These are phyloP conservation scores for Parotocinclus haroldoi DNA, from an alignment of 2,797 vertebrate species.

Conservation along the genomic window DNA sequence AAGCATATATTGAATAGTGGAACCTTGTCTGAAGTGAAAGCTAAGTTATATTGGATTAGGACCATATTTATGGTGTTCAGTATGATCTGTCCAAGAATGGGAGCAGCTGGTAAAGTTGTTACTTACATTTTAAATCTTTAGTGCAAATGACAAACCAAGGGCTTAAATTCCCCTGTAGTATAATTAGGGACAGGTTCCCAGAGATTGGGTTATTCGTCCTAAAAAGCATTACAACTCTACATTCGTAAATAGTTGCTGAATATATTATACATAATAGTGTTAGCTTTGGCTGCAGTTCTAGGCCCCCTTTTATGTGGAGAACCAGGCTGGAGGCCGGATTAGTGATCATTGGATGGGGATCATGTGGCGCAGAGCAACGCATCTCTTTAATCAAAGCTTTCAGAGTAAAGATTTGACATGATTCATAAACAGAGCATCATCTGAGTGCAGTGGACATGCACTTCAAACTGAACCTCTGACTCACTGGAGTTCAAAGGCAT, in stretches of 20 bases:
- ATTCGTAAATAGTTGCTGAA: slow-evolving; percentile 49
- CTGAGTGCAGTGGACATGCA: neutral
- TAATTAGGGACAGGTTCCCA: slow-evolving; percentile 48
- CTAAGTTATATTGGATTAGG: too few species aligned
- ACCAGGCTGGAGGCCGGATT: slow-evolving; percentile 30
- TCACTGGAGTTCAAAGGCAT: slow-evolving; percentile 27
- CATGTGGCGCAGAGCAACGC: slow-evolving; percentile 20
- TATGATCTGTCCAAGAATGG: too few species aligned
- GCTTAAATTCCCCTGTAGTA: slow-evolving; percentile 19
- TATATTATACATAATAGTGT: slow-evolving; percentile 43
- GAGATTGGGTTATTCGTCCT: slow-evolving; percentile 30
- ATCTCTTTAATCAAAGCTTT: slow-evolving; percentile 49
- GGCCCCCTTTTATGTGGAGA: slow-evolving; percentile 19
- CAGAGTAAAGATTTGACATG: slow-evolving; percentile 42
- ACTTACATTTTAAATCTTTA: too few species aligned
- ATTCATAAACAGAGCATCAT: slow-evolving; percentile 34
- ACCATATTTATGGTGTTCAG: too few species aligned
- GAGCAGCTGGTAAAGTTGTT: too few species aligned
- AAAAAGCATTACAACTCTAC: slow-evolving; percentile 44
- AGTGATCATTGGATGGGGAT: slow-evolving; percentile 33
- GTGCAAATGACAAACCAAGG: slow-evolving; percentile 46
- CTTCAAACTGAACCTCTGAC: slow-evolving; percentile 22
- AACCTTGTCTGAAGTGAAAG: too few species aligned
- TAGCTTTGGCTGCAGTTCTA: slow-evolving; percentile 30
- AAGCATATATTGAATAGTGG: too few species aligned